phyloP scores from a whole-genome alignment of 2,888 invertebrate species.

The Amiota minor region DNA sequence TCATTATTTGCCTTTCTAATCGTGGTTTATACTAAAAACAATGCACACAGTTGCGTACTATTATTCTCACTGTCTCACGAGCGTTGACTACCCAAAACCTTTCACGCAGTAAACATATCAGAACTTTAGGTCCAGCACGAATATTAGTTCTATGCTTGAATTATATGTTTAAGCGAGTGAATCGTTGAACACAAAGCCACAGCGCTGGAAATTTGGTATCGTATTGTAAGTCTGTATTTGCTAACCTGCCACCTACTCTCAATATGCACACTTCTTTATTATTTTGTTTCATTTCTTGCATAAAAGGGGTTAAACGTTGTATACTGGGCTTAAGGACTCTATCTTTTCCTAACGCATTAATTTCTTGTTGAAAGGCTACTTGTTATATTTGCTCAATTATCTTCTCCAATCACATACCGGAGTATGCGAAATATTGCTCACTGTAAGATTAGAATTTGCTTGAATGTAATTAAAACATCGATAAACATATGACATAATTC shows the following conservation, averaged over 20 bases:
- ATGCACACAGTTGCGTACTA: constrained; percentile 36
- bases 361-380: background rate
- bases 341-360: background rate
- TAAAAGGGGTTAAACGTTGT: background rate
- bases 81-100: no score
- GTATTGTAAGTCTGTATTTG: background rate
- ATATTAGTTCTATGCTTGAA: constrained; percentile 32
- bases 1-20: constrained; percentile 40
- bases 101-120: constrained; percentile 40
- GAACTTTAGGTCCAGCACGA: constrained; percentile 37
- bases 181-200: no score
- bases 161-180: no score
- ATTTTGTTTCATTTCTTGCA: background rate
- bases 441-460: no score
- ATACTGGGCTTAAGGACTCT: background rate
- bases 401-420: no score
- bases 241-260: background rate
- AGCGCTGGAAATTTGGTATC: background rate
- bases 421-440: no score
- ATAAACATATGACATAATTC: no score
- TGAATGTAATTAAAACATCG: no score
- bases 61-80: constrained; percentile 34
- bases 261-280: background rate
- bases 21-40: constrained; percentile 41
- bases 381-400: no score